phyloP scores from a whole-genome alignment of 2,797 vertebrate genomes.

The Leucoraja ocellata region DNA sequence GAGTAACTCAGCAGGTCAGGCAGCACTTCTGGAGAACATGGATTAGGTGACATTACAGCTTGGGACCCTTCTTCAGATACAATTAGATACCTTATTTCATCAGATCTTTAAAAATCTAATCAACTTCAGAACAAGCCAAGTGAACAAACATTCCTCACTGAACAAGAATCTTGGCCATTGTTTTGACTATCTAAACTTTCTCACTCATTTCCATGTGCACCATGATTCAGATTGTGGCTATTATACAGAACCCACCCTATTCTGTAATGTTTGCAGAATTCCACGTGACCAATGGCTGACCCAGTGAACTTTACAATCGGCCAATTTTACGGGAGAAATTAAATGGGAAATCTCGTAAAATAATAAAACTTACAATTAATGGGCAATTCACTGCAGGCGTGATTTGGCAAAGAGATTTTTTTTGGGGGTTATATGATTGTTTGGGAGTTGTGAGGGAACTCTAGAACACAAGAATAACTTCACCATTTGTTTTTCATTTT shows the following conservation, averaged over 20 bases:
- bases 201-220: conserved; percentile 7
- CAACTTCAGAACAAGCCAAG: neutral
- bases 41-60: no score
- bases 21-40: no score
- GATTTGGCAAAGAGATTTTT: neutral
- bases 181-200: conserved; percentile 8
- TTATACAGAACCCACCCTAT: neutral
- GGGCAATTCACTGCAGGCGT: neutral
- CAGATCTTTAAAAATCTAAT: neutral
- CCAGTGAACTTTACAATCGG: neutral
- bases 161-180: conserved; percentile 17
- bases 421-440: neutral
- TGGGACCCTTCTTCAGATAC: no score
- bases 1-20: no score
- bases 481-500: no score
- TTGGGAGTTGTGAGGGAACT: neutral
- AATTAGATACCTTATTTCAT: neutral
- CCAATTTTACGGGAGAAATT: neutral
- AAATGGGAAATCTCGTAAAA: neutral
- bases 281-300: neutral
- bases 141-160: conserved; percentile 3
- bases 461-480: no score
- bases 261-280: conserved; percentile 10
- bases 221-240: neutral
- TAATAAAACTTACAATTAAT: neutral